These are phyloP conservation scores for Sthenelais limicola DNA, from an alignment of 2,888 invertebrate species.

Conservation along the genomic window DNA sequence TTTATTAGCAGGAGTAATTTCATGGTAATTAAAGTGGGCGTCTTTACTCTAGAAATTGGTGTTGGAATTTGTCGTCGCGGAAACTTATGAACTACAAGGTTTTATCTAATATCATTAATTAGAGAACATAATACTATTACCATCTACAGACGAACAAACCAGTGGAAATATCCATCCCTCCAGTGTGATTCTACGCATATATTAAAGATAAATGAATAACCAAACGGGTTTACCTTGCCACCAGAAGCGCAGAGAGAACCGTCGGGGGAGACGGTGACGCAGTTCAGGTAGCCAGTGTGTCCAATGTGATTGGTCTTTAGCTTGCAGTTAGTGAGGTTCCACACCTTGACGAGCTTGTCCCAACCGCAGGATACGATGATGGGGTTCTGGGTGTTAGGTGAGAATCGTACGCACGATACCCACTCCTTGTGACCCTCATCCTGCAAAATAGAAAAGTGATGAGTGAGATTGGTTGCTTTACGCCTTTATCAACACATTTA, in stretches of 20 bases:
- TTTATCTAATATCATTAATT: background rate
- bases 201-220: too few relatives aligned
- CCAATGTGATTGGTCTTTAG: constrained; percentile 98
- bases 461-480: too few relatives aligned
- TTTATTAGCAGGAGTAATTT: background rate
- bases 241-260: constrained; percentile 99
- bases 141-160: too few relatives aligned
- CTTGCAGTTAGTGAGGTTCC: constrained; percentile 99
- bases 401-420: constrained; percentile 99
- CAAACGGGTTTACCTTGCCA: constrained; percentile 81
- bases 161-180: too few relatives aligned
- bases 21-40: background rate
- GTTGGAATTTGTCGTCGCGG: too few relatives aligned
- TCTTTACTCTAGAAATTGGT: too few relatives aligned
- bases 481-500: background rate
- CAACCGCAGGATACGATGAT: constrained; percentile 99
- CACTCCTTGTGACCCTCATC: constrained; percentile 93
- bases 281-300: constrained; percentile 97
- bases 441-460: constrained; percentile 58
- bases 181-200: too few relatives aligned
- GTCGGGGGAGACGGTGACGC: constrained; percentile 98
- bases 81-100: background rate
- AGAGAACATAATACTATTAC: too few relatives aligned
- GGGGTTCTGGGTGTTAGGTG: constrained; percentile 97
- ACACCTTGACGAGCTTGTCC: constrained; percentile 98